Percentiles rank a stretch among this genome's conserved stretches.
phyloP scores from a whole-genome alignment of 2,888 invertebrate species.

The Drosophila yooni region DNA sequence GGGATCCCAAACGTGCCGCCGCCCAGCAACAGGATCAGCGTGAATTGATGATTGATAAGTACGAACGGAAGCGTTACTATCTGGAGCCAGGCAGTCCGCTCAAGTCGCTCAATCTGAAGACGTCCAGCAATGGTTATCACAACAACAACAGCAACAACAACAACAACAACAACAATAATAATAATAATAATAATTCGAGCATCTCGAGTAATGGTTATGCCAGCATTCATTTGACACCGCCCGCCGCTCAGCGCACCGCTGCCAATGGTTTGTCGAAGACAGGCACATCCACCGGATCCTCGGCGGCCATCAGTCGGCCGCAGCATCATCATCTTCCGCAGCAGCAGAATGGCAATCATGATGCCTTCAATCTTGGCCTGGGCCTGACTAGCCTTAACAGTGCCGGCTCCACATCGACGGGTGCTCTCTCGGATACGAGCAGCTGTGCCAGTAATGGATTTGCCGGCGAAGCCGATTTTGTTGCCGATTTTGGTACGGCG shows the following conservation, averaged over 20 bases:
- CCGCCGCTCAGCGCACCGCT: conserved; percentile 83
- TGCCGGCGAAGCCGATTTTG: conserved; percentile 86
- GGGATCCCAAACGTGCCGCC: conserved; percentile 93
- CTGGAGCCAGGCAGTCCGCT: conserved; percentile 85
- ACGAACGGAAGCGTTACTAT: conserved; percentile 92
- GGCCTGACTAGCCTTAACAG: conserved; percentile 78
- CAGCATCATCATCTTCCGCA: conserved; percentile 68
- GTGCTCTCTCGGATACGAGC: conserved; percentile 82
- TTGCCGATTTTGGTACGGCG: conserved; percentile 90
- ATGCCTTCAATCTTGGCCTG: conserved; percentile 56
- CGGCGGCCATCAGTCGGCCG: conserved; percentile 82
- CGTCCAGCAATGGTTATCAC: conserved; percentile 61
- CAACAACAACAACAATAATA: not conserved
- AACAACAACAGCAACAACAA: not conserved
- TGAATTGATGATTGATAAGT: conserved; percentile 97
- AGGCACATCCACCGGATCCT: conserved; percentile 1
- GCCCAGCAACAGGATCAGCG: conserved; percentile 93
- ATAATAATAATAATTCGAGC: not conserved
- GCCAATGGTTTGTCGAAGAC: conserved; percentile 81
- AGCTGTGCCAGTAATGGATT: conserved; percentile 84
- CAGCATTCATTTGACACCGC: conserved; percentile 84
- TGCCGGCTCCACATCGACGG: conserved; percentile 81
- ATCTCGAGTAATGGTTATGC: conserved; percentile 74
- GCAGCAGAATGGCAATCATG: conserved; percentile 60
- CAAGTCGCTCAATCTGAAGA: conserved; percentile 83